Evolutionary conservation across 2,797 vertebrate genomes (phyloP), one percentile per base, ranked within the genome.

Genomic region (Scolopax rusticola): DNA sequence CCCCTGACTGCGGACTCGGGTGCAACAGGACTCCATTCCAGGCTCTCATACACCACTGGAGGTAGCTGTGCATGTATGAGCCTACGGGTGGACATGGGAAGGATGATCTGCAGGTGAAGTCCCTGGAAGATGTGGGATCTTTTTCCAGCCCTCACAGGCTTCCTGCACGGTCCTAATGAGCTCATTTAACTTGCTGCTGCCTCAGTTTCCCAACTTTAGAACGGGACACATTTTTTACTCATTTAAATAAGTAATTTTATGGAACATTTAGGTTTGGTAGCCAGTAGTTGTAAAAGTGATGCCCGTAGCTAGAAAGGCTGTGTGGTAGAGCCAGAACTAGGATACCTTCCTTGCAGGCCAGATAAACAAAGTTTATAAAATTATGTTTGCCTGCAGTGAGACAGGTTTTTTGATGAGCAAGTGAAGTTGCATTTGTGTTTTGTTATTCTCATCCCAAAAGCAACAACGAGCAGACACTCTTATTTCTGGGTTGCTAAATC

Each of bases 401-500:
- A 63, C 10, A 11, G 3, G 8, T 25, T 24, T 73, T 85, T 65
- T 80, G 51, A 81, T 15, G 47, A 32, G 25, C 56, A 48, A 86
- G 14, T 65, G 79, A 92, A 89, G 85, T 61, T 75, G 18, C 48
- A 20, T 75, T 85, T 88, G 7, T 59, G 17, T 79, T 87, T 84
- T 11, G 5, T 80, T 92, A 32, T 40, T 81, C 41, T 43, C 32
- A 65, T 65, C 38, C 41, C 25, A 59, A 60, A 53, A 45, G 61
- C 68, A 91, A 67, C 8, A 56, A 60, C 0, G 3, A 64, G 10
- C 16, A 89, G 20, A 18, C 59, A 41, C 15, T 65, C 89, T 85
- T 90, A 28, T 87, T 85, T 83, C 40, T 79, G 57, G 16, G 5
- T 73, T 93, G 32, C 76, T 95, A 79, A 93, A 90, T 88, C 82